Conservation (phyloP, 2,113 vertebrate species). For the Rhineura floridana region DNA sequence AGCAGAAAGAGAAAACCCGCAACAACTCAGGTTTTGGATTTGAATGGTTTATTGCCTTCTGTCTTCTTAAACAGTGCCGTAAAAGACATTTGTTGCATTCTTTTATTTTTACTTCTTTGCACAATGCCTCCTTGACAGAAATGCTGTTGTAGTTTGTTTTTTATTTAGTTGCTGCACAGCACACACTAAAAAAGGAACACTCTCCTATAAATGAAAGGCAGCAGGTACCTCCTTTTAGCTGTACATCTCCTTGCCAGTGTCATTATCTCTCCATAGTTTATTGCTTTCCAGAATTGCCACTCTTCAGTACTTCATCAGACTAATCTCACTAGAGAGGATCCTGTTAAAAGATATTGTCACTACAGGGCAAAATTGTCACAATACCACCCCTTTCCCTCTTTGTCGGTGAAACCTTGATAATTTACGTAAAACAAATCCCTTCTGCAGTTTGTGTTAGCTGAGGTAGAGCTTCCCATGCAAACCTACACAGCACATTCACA, state of each 20-base stretch:
- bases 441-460: background rate
- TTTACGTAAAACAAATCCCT: background rate
- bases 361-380: conserved; percentile 45
- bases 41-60: conserved; percentile 26
- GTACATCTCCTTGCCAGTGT: conserved; percentile 30
- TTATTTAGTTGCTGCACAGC: conserved; percentile 28
- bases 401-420: conserved; percentile 20
- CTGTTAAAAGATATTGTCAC: conserved; percentile 27
- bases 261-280: conserved; percentile 37
- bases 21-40: conserved; percentile 50
- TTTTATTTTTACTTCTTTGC: conserved; percentile 44
- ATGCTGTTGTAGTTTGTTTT: conserved; percentile 61
- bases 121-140: conserved; percentile 53
- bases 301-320: conserved; percentile 37
- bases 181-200: conserved; percentile 40
- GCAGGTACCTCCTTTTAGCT: conserved; percentile 34
- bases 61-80: conserved; percentile 41
- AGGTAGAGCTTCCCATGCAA: background rate
- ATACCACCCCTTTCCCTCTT: background rate
- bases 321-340: conserved; percentile 22
- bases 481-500: background rate
- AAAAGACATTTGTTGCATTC: conserved; percentile 41
- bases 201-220: conserved; percentile 43
- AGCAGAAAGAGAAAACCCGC: conserved; percentile 51
- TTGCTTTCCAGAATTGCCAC: conserved; percentile 37